A percentile compares a stretch with the other conserved stretches of the same genome.
Conservation (phyloP, 2,888 invertebrate species). For the Andricus curvator region DNA sequence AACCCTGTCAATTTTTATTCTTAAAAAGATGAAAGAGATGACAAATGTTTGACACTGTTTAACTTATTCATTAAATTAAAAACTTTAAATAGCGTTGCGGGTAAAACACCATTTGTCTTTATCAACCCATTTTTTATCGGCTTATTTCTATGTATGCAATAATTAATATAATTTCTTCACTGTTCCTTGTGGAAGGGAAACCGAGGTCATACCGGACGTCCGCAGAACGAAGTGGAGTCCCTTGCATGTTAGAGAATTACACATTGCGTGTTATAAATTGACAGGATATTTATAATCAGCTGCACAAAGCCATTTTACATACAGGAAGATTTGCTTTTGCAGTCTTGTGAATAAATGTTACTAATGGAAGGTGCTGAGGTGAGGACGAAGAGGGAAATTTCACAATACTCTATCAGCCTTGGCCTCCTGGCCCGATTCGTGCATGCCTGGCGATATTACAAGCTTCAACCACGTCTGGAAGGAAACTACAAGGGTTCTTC, state of each 20-base stretch:
- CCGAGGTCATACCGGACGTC: not conserved
- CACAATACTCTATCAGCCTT: slow-evolving; percentile 61
- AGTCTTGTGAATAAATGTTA: slow-evolving; percentile 36
- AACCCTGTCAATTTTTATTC: too few species aligned
- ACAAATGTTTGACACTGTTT: too few species aligned
- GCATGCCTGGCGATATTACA: slow-evolving; percentile 58
- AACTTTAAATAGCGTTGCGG: not conserved
- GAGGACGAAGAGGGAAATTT: slow-evolving; percentile 25
- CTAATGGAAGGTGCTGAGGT: slow-evolving; percentile 17
- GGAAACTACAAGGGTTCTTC: slow-evolving; percentile 21
- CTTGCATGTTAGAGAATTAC: slow-evolving; percentile 11
- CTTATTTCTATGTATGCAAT: not conserved
- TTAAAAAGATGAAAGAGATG: too few species aligned
- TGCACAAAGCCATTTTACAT: slow-evolving; percentile 16
- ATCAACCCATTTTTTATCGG: not conserved
- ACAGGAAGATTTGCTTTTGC: slow-evolving; percentile 38
- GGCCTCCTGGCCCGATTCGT: slow-evolving; percentile 71
- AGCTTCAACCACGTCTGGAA: slow-evolving; percentile 24
- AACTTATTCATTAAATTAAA: too few species aligned
- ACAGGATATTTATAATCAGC: slow-evolving; percentile 37
- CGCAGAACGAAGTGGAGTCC: slow-evolving; percentile 23
- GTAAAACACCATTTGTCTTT: not conserved
- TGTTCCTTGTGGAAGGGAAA: not conserved
- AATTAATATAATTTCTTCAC: not conserved
- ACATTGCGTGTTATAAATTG: slow-evolving; percentile 35